These are phyloP conservation scores for Gryllus bimaculatus DNA, from an alignment of 1,140 invertebrate species.

Conservation along the genomic window DNA sequence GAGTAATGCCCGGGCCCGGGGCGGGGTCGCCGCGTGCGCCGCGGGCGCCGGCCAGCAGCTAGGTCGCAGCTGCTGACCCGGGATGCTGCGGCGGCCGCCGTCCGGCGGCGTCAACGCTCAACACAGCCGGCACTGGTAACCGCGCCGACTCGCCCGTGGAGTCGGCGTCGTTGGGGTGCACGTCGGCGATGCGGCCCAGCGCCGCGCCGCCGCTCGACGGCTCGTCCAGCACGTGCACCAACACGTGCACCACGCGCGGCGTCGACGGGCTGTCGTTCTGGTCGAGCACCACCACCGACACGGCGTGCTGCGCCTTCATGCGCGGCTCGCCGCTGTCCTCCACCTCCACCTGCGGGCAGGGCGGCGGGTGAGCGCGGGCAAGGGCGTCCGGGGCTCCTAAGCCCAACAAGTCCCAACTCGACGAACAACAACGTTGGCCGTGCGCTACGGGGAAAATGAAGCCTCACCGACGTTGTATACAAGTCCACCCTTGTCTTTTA, in stretches of 20 bases:
- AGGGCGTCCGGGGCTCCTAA: no score
- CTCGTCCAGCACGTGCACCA: constrained; percentile 69
- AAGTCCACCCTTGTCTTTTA: no score
- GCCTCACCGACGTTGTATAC: no score
- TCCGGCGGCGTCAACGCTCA: constrained; percentile 44
- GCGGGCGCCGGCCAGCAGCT: constrained; percentile 58
- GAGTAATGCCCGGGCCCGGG: constrained; percentile 54
- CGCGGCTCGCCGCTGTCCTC: constrained; percentile 78
- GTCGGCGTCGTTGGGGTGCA: constrained; percentile 85
- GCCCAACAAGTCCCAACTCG: no score
- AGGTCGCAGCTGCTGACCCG: constrained; percentile 67
- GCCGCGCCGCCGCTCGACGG: constrained; percentile 63
- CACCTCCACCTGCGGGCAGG: constrained; percentile 57
- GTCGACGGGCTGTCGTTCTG: constrained; percentile 87
- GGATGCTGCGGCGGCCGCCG: constrained; percentile 53
- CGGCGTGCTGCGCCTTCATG: constrained; percentile 65
- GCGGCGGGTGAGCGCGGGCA: no score
- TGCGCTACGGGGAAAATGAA: no score
- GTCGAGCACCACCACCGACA: constrained; percentile 72
- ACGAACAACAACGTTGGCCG: no score
- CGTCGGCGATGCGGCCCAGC: constrained; percentile 74
- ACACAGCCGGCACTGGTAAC: constrained; percentile 75
- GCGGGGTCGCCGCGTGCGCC: constrained; percentile 55
- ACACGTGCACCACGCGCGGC: constrained; percentile 67
- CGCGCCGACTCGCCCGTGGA: constrained; percentile 75